A percentile compares a stretch with the other conserved stretches of the same genome.
Evolutionary conservation across 2,888 invertebrate genomes (phyloP).

Genomic region (Conistra vaccinii): DNA sequence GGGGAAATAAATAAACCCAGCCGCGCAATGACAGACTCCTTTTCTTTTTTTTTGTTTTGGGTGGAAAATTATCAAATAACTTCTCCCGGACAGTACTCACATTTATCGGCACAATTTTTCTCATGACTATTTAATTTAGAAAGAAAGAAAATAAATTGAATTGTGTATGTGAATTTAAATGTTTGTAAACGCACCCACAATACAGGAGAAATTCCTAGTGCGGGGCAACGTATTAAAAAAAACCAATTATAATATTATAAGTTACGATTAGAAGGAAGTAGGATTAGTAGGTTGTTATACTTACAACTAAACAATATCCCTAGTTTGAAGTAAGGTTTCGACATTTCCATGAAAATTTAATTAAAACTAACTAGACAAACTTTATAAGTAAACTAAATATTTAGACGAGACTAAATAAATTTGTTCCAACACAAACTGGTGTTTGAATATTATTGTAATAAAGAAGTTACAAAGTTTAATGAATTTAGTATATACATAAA

Average conservation of each 20-base stretch:
- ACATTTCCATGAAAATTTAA: constrained; percentile 10
- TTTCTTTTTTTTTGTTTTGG: too few relatives aligned
- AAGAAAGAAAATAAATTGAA: too few relatives aligned
- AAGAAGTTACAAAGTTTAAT: constrained; percentile 5
- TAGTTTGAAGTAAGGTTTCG: constrained; percentile 8
- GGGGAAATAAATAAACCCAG: too few relatives aligned
- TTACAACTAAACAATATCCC: background rate
- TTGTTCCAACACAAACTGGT: constrained; percentile 1
- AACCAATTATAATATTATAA: too few relatives aligned
- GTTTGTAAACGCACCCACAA: too few relatives aligned
- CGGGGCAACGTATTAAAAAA: too few relatives aligned
- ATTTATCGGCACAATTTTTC: background rate
- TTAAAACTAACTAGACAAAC: constrained; percentile 12
- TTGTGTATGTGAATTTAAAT: too few relatives aligned
- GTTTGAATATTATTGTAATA: constrained; percentile 4
- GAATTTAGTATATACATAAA: background rate
- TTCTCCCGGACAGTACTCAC: too few relatives aligned
- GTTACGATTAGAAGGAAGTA: too few relatives aligned
- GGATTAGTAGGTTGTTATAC: background rate
- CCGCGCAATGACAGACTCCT: too few relatives aligned
- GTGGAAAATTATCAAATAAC: too few relatives aligned
- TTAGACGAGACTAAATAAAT: constrained; percentile 19
- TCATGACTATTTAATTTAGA: background rate
- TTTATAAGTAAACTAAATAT: constrained; percentile 25
- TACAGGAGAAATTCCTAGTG: too few relatives aligned